These are phyloP conservation scores for Cynodonichthys magdalenae DNA, from an alignment of 2,797 vertebrate genomes.

Conservation along the genomic window DNA sequence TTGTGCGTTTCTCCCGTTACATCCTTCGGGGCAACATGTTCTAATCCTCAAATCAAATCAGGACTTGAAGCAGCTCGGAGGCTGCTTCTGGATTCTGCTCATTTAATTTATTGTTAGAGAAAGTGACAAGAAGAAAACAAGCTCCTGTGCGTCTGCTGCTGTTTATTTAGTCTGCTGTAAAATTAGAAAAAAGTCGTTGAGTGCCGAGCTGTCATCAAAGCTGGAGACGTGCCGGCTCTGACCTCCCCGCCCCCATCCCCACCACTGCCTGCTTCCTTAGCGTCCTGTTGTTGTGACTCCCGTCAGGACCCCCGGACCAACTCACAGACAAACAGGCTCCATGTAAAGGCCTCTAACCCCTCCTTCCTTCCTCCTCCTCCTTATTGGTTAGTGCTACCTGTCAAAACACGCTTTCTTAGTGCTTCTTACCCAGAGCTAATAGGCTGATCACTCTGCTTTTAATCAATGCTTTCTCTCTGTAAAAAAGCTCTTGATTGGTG, in stretches of 20 bases:
- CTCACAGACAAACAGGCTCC: conserved; percentile 82
- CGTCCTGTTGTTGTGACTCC: conserved; percentile 72
- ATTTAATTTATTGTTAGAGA: conserved; percentile 10
- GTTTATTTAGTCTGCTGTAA: conserved; percentile 31
- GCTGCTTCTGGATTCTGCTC: conserved; percentile 10
- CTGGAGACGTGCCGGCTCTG: conserved; percentile 43
- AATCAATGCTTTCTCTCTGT: conserved; percentile 52
- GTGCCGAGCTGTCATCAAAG: conserved; percentile 64
- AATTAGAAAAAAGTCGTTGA: too few relatives aligned
- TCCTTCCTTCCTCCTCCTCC: conserved; percentile 55
- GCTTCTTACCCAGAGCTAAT: conserved; percentile 69
- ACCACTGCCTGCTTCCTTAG: neutral
- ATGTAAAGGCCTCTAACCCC: conserved; percentile 65
- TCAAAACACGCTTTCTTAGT: conserved; percentile 80
- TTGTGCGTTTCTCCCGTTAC: conserved; percentile 27
- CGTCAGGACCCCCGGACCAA: conserved; percentile 68
- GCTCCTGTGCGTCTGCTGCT: conserved; percentile 40
- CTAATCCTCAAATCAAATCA: conserved; percentile 40
- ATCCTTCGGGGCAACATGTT: conserved; percentile 27
- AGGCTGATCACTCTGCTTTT: conserved; percentile 58
- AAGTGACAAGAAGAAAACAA: conserved; percentile 52
- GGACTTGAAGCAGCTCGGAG: conserved; percentile 19
- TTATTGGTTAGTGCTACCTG: conserved; percentile 58
- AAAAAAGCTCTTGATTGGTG: conserved; percentile 44
- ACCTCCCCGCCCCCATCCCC: conserved; percentile 49